A percentile compares a stretch with the other conserved stretches of the same genome.
Evolutionary conservation across 2,113 vertebrate genomes (phyloP).

Genomic region (Cromileptes altivelis): DNA sequence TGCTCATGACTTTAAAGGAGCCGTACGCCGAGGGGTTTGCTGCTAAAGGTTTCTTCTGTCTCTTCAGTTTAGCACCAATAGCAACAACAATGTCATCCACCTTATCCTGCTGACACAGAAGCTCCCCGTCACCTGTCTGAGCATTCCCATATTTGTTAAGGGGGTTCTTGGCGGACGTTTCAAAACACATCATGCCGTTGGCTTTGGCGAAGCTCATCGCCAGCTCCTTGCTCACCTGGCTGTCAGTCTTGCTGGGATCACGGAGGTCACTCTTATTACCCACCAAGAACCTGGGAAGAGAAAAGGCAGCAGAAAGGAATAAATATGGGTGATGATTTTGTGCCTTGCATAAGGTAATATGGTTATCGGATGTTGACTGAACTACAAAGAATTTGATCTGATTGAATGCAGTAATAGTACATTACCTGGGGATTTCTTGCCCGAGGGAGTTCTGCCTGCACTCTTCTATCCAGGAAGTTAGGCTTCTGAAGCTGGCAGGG

Average conservation of each 20-base stretch:
- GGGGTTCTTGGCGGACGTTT: slow-evolving; percentile 94
- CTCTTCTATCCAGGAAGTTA: slow-evolving; percentile 93
- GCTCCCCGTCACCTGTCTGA: slow-evolving; percentile 13
- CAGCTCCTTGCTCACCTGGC: slow-evolving; percentile 89
- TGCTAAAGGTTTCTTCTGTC: slow-evolving; percentile 84
- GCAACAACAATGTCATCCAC: slow-evolving; percentile 94
- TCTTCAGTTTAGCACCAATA: slow-evolving; percentile 91
- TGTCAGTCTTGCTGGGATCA: slow-evolving; percentile 70
- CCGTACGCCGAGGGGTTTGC: slow-evolving; percentile 77
- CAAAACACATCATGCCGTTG: slow-evolving; percentile 92
- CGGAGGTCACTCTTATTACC: slow-evolving; percentile 94
- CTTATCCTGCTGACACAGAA: slow-evolving; percentile 81
- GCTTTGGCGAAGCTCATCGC: slow-evolving; percentile 92
- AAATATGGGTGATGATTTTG: not conserved
- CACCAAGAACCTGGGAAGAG: slow-evolving; percentile 89
- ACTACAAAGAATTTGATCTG: not conserved
- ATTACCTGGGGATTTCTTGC: slow-evolving; percentile 88
- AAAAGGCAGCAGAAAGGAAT: accelerated
- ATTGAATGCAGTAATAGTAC: not conserved
- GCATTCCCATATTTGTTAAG: slow-evolving; percentile 58
- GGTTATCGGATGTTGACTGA: not conserved
- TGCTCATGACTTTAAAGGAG: slow-evolving; percentile 79
- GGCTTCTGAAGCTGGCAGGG: slow-evolving; percentile 88
- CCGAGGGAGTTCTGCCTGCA: slow-evolving; percentile 92
- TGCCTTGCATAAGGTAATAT: not conserved